Evolutionary conservation across 1,140 invertebrate species (phyloP).

Genomic region (Sinella curviseta): DNA sequence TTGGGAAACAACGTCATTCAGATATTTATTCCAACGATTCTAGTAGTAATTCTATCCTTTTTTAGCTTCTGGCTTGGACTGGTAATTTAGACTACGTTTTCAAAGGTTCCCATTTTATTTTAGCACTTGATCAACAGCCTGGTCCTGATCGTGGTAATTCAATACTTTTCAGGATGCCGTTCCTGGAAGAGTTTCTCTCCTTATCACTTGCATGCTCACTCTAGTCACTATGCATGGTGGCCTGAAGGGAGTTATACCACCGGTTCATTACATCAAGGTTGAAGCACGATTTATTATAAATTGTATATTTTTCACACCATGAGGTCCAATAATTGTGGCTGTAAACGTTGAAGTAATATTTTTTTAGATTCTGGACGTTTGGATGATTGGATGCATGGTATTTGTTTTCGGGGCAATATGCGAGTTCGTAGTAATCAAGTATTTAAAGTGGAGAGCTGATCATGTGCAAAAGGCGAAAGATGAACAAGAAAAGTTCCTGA

Average conservation of each 20-base stretch:
- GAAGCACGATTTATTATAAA: too few relatives aligned
- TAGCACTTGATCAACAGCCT: neutral
- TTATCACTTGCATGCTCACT: constrained; percentile 34
- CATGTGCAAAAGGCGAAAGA: neutral
- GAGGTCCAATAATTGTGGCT: too few relatives aligned
- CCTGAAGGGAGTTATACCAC: constrained; percentile 29
- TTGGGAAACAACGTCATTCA: constrained; percentile 84
- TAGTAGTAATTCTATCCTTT: constrained; percentile 85
- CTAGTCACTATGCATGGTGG: constrained; percentile 33
- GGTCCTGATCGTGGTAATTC: neutral
- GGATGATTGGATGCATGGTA: constrained; percentile 84
- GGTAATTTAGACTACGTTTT: constrained; percentile 55
- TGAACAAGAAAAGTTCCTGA: neutral
- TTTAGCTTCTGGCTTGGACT: constrained; percentile 83
- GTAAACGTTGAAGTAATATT: too few relatives aligned
- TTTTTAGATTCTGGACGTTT: constrained; percentile 72
- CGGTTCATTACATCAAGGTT: constrained; percentile 38
- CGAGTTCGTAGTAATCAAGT: constrained; percentile 83
- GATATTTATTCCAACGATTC: constrained; percentile 79
- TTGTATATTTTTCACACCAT: too few relatives aligned
- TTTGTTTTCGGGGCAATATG: constrained; percentile 80
- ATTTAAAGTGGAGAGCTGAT: constrained; percentile 19
- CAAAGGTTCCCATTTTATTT: neutral
- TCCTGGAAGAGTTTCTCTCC: constrained; percentile 31
- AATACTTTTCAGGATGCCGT: neutral